phyloP scores from a whole-genome alignment of 2,113 vertebrate genomes.

The Struthio camelus region DNA sequence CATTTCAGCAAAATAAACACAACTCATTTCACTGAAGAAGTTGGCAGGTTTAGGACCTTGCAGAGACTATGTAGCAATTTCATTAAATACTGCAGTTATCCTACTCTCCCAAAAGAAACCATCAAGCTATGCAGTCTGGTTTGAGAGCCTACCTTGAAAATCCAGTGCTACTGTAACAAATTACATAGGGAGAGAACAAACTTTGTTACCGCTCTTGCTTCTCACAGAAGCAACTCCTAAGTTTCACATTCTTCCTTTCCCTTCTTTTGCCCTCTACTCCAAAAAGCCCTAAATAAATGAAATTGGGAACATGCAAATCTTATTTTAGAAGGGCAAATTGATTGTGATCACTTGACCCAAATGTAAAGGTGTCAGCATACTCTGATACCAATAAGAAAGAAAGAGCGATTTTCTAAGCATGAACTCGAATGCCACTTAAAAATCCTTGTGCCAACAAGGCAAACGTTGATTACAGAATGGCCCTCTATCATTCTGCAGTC shows the following conservation, averaged over 20 bases:
- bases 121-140: not conserved
- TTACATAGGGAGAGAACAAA: not conserved
- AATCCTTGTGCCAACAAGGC: not conserved
- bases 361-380: not conserved
- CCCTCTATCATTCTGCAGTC: not conserved
- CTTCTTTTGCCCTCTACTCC: not conserved
- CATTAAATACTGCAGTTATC: not conserved
- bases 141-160: not conserved
- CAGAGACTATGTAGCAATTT: not conserved
- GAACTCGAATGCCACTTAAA: conserved; percentile 19
- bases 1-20: not conserved
- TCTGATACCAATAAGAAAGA: not conserved
- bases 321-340: not conserved
- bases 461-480: not conserved
- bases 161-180: not conserved
- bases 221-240: not conserved
- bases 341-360: not conserved
- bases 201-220: not conserved
- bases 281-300: not conserved
- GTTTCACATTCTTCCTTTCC: not conserved
- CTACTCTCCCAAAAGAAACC: not conserved
- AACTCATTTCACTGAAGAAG: not conserved
- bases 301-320: not conserved
- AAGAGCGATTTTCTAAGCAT: not conserved
- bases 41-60: not conserved